Evolutionary conservation across 2,888 invertebrate species (phyloP).

Genomic region (Serripes groenlandicus): DNA sequence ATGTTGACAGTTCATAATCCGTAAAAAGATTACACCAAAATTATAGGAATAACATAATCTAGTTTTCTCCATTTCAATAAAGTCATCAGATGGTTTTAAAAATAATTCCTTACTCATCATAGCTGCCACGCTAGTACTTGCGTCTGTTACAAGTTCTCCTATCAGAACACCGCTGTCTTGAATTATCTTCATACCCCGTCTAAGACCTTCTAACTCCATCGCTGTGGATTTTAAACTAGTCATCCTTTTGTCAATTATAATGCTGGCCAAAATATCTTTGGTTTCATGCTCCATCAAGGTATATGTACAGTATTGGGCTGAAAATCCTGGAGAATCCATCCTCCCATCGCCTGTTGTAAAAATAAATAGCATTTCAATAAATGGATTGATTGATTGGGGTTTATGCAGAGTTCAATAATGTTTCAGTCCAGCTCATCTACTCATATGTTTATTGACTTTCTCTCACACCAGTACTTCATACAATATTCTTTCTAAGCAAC

Average conservation of each 20-base stretch:
- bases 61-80: too few species aligned
- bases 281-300: slow-evolving; percentile 25
- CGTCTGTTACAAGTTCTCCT: slow-evolving; percentile 39
- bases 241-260: slow-evolving; percentile 28
- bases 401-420: too few species aligned
- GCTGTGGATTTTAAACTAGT: slow-evolving; percentile 31
- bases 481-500: too few species aligned
- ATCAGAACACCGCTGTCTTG: slow-evolving; percentile 1
- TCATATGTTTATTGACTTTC: too few species aligned
- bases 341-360: slow-evolving; percentile 33
- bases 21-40: too few species aligned
- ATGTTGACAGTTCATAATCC: too few species aligned
- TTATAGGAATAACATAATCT: too few species aligned
- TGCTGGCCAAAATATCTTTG: slow-evolving; percentile 21
- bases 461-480: too few species aligned
- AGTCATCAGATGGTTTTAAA: too few species aligned
- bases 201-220: slow-evolving; percentile 27
- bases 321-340: slow-evolving; percentile 27
- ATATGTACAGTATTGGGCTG: slow-evolving; percentile 37
- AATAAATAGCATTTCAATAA: too few species aligned
- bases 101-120: slow-evolving; percentile 24
- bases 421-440: too few species aligned
- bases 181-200: background rate
- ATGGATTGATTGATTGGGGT: too few species aligned
- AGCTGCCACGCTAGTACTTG: slow-evolving; percentile 11